Conservation (phyloP, 2,797 vertebrate genomes). For the Scolopax bukidnonensis region DNA sequence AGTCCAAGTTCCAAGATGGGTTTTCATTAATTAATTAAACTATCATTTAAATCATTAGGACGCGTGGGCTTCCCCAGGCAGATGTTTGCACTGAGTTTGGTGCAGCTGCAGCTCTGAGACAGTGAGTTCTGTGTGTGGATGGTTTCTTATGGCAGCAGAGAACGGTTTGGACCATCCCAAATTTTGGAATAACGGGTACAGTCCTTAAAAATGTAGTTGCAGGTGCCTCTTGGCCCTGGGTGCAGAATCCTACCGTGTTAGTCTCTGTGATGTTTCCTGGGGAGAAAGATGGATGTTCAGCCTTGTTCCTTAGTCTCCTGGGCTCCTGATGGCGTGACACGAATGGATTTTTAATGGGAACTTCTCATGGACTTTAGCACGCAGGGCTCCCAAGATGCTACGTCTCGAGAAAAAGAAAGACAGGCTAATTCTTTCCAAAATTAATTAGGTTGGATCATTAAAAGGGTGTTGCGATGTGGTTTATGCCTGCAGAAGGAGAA, state of each 20-base stretch:
- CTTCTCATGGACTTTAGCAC: not conserved
- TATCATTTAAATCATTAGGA: not conserved
- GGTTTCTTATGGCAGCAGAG: not conserved
- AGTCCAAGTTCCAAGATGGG: not conserved
- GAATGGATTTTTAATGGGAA: not conserved
- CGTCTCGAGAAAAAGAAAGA: not conserved
- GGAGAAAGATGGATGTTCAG: not conserved
- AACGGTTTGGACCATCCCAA: not conserved
- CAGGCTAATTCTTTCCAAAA: not conserved
- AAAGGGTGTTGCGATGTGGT: not conserved
- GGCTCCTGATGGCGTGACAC: not conserved
- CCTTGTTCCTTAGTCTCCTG: not conserved
- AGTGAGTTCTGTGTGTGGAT: fast-evolving
- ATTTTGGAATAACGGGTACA: not conserved
- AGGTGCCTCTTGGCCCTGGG: not conserved
- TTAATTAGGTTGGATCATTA: not conserved
- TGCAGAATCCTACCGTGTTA: not conserved
- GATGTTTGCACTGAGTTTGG: not conserved
- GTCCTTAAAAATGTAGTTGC: not conserved
- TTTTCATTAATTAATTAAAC: not conserved
- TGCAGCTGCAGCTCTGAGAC: not conserved
- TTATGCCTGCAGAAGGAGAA: not conserved
- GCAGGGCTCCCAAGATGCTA: not conserved
- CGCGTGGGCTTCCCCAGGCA: fast-evolving
- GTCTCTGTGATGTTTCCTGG: not conserved